Conservation (phyloP, 2,113 vertebrate genomes). For the Scomber colias region DNA sequence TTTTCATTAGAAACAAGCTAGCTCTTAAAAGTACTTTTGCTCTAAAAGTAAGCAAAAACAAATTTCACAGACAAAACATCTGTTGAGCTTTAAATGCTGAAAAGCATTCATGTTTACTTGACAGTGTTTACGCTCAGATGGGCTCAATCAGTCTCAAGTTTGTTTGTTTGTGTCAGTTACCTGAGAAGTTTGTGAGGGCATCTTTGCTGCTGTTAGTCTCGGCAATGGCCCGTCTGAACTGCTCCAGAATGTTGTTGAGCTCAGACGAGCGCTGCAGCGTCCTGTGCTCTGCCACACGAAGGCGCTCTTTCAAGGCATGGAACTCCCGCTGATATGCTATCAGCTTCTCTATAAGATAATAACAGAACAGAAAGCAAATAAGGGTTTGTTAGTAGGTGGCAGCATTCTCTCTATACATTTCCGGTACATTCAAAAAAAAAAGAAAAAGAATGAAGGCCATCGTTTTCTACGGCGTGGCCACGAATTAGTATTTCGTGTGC, state of each 20-base stretch:
- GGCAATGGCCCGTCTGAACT: conserved; percentile 92
- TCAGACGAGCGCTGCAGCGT: conserved; percentile 97
- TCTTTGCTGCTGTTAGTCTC: conserved; percentile 94
- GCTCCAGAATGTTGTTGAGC: conserved; percentile 93
- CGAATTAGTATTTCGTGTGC: no score
- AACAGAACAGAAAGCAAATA: neutral
- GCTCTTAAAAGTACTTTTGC: neutral
- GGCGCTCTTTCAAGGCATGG: conserved; percentile 95
- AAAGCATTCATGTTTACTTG: neutral
- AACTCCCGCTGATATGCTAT: conserved; percentile 97
- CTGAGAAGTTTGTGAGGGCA: conserved; percentile 92
- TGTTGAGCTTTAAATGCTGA: neutral
- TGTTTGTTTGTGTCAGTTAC: conserved; percentile 51
- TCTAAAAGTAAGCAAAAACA: neutral
- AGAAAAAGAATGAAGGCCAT: neutral
- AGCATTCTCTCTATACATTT: neutral
- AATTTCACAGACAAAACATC: neutral
- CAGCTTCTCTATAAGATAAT: conserved; percentile 89
- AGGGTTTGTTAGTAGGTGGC: neutral
- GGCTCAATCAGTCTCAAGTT: neutral
- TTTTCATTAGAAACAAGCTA: neutral
- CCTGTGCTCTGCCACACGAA: conserved; percentile 95
- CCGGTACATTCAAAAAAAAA: no score
- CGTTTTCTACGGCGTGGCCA: no score
- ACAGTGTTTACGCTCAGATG: neutral